Percentiles rank a stretch among this genome's conserved stretches.
Conservation (phyloP, 2,113 vertebrate species). For the Marmota monax region DNA sequence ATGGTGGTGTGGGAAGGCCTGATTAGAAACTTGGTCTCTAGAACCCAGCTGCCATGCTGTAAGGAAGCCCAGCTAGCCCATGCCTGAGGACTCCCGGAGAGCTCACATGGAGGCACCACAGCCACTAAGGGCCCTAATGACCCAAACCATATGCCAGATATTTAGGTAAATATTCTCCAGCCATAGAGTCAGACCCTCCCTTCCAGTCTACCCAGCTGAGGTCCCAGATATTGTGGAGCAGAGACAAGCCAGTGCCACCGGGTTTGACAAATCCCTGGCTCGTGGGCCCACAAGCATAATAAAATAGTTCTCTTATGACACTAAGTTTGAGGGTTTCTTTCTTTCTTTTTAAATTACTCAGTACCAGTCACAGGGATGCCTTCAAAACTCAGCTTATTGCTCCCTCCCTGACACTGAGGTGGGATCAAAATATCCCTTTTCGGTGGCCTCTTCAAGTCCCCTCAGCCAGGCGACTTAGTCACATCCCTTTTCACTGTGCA, state of each 20-base stretch:
- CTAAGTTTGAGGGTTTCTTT: background rate
- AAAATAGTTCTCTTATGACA: background rate
- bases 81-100: background rate
- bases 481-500: too few relatives aligned
- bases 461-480: background rate
- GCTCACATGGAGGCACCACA: fast-evolving
- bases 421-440: background rate
- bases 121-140: background rate
- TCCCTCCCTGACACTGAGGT: too few relatives aligned
- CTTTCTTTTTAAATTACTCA: background rate
- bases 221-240: too few relatives aligned
- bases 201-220: background rate
- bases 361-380: background rate
- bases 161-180: background rate
- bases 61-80: background rate
- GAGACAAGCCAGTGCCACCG: too few relatives aligned
- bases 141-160: background rate
- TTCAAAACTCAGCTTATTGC: background rate
- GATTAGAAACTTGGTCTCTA: background rate
- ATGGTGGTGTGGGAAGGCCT: too few relatives aligned
- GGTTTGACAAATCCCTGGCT: background rate
- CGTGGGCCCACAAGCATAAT: too few relatives aligned
- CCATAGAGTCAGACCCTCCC: background rate
- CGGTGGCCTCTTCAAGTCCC: background rate
- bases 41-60: background rate